Percentiles rank a stretch among this genome's conserved stretches.
phyloP scores from a whole-genome alignment of 2,888 invertebrate genomes.

The Clusia tigrina region DNA sequence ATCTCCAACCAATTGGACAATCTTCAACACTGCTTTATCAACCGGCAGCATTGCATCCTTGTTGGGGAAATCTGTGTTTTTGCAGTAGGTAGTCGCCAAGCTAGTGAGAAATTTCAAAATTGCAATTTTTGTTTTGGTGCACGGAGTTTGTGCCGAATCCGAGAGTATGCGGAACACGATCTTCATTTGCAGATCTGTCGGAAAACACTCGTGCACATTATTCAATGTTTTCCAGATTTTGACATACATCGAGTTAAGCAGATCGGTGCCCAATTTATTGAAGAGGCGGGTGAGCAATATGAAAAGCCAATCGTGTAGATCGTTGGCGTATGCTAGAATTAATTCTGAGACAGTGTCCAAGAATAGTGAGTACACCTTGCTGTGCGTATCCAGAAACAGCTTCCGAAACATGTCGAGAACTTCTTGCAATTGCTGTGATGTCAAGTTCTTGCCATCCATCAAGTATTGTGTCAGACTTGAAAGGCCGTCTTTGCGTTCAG shows the following conservation, averaged over 20 bases:
- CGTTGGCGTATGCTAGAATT: slow-evolving; percentile 83
- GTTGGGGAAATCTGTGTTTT: slow-evolving; percentile 64
- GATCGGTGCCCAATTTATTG: slow-evolving; percentile 89
- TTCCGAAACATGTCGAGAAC: slow-evolving; percentile 94
- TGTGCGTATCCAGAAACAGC: slow-evolving; percentile 97
- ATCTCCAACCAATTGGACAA: slow-evolving; percentile 75
- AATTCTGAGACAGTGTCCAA: slow-evolving; percentile 92
- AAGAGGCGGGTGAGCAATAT: slow-evolving; percentile 85
- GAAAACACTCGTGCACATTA: slow-evolving; percentile 76
- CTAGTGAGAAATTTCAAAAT: slow-evolving; percentile 79
- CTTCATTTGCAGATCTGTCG: slow-evolving; percentile 72
- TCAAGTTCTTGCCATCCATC: slow-evolving; percentile 69
- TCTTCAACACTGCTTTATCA: slow-evolving; percentile 76
- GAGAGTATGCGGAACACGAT: slow-evolving; percentile 80
- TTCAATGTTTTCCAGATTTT: slow-evolving; percentile 87
- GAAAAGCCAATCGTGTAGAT: slow-evolving; percentile 93
- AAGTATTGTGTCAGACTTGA: slow-evolving; percentile 78
- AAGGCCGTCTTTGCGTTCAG: slow-evolving; percentile 94
- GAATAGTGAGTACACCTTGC: slow-evolving; percentile 92
- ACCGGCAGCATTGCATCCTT: slow-evolving; percentile 62
- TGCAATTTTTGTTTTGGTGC: slow-evolving; percentile 79
- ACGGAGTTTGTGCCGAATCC: slow-evolving; percentile 93
- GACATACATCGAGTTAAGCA: slow-evolving; percentile 88
- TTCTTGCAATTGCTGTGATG: slow-evolving; percentile 73
- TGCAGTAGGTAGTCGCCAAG: slow-evolving; percentile 71